phyloP scores from a whole-genome alignment of 2,113 vertebrate species.

The Tragelaphus strepsiceros region DNA sequence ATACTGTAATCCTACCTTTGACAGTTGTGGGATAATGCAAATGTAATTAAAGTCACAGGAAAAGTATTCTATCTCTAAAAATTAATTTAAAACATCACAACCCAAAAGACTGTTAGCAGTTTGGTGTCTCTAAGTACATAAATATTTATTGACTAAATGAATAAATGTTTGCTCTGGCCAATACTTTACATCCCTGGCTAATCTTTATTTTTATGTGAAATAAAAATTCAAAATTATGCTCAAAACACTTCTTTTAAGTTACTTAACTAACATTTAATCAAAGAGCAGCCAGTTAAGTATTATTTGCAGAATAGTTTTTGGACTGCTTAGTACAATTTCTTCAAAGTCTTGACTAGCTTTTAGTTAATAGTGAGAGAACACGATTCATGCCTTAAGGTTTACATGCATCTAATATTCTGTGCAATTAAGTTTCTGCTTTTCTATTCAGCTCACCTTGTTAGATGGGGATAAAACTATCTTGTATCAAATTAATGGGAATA shows the following conservation, averaged over 20 bases:
- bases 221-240: not conserved
- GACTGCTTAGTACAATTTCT: not conserved
- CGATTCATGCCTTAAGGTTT: not conserved
- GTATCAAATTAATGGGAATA: not conserved
- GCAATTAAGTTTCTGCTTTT: not conserved
- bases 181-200: not conserved
- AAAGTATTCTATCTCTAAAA: not conserved
- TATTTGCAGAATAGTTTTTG: not conserved
- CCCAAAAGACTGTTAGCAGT: not conserved
- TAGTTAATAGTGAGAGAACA: not conserved
- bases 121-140: not conserved
- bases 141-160: not conserved
- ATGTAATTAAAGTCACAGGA: not conserved
- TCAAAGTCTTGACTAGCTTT: not conserved
- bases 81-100: conserved; percentile 19
- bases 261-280: not conserved
- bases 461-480: not conserved
- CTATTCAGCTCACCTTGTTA: not conserved
- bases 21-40: not conserved
- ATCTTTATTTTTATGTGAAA: not conserved
- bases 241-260: conserved; percentile 10
- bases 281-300: not conserved
- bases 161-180: not conserved
- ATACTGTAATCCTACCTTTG: not conserved
- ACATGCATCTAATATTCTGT: not conserved